phyloP scores from a whole-genome alignment of 2,113 vertebrate species.

The Coregonus clupeaformis region DNA sequence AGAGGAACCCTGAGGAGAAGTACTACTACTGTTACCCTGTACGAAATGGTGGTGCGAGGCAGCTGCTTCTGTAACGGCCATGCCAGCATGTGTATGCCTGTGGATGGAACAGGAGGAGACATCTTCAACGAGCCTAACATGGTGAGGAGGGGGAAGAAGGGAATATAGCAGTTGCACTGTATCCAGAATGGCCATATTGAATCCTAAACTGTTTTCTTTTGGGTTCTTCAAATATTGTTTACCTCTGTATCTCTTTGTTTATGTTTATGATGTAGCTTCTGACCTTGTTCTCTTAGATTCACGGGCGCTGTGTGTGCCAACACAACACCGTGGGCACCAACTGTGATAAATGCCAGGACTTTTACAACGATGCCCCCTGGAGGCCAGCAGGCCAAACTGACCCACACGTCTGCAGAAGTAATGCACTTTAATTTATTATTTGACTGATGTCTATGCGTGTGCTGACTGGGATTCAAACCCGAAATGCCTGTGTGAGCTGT shows the following conservation, averaged over 20 bases:
- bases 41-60: constrained; percentile 84
- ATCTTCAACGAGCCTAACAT: constrained; percentile 74
- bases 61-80: constrained; percentile 90
- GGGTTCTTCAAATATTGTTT: too few relatives aligned
- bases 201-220: too few relatives aligned
- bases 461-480: too few relatives aligned
- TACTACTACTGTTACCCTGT: constrained; percentile 87
- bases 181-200: too few relatives aligned
- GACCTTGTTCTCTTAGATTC: too few relatives aligned
- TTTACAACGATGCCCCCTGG: constrained; percentile 87
- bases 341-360: constrained; percentile 83
- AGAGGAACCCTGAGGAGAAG: constrained; percentile 75
- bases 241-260: too few relatives aligned
- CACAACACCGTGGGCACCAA: constrained; percentile 83
- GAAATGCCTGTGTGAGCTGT: not conserved
- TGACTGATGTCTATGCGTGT: not conserved
- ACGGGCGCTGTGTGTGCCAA: constrained; percentile 74
- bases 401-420: constrained; percentile 79
- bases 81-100: constrained; percentile 75
- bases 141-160: constrained; percentile 66
- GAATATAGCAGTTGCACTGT: too few relatives aligned
- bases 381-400: constrained; percentile 73
- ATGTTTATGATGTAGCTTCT: too few relatives aligned
- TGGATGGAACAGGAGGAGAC: constrained; percentile 66
- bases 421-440: not conserved